Evolutionary conservation across 2,113 vertebrate genomes (phyloP).

Genomic region (Cynopterus brachyotis): DNA sequence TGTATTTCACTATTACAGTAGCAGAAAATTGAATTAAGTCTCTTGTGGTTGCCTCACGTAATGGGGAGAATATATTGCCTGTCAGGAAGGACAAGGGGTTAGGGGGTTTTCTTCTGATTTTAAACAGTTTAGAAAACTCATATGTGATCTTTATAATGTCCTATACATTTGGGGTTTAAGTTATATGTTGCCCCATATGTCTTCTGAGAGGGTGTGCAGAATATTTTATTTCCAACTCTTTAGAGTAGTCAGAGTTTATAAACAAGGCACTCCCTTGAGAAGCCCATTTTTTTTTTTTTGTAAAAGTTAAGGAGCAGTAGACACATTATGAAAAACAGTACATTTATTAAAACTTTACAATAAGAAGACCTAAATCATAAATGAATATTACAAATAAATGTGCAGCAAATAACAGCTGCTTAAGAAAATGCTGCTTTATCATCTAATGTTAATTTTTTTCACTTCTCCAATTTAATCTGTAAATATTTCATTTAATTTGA

Average conservation of each 20-base stretch:
- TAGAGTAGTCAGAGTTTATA: neutral
- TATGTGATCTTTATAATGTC: neutral
- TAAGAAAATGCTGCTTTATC: neutral
- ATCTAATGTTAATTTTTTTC: neutral
- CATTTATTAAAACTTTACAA: neutral
- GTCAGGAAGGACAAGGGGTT: neutral
- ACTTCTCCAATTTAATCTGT: neutral
- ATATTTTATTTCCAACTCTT: neutral
- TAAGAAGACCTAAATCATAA: neutral
- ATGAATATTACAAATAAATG: neutral
- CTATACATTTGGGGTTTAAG: neutral
- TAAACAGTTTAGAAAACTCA: neutral
- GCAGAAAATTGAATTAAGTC: neutral
- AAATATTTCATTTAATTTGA: slow-evolving; percentile 51
- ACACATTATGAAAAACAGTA: neutral
- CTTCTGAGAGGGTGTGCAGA: neutral
- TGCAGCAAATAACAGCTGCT: neutral
- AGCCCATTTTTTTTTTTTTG: neutral
- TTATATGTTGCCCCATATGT: neutral
- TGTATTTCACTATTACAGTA: neutral
- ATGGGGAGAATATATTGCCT: neutral
- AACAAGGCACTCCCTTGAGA: neutral
- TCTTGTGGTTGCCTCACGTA: neutral
- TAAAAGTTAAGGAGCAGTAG: neutral
- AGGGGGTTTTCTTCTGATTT: neutral